A percentile compares a stretch with the other conserved stretches of the same genome.
phyloP scores from a whole-genome alignment of 2,797 vertebrate genomes.

The Eleutherodactylus coqui region DNA sequence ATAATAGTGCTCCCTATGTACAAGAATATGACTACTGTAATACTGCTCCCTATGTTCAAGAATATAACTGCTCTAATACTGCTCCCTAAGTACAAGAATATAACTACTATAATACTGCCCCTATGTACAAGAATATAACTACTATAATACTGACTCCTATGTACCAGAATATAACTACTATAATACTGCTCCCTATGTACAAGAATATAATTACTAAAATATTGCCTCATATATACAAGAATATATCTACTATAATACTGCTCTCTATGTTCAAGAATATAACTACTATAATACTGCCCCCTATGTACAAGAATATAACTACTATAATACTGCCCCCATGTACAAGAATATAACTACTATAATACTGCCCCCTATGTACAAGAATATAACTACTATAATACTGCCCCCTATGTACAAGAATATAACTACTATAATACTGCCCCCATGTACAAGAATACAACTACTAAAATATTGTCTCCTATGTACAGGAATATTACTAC shows the following conservation, averaged over 20 bases:
- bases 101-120: not conserved
- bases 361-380: not conserved
- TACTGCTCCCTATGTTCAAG: not conserved
- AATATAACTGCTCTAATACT: not conserved
- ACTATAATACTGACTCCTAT: not conserved
- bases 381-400: constrained; percentile 2
- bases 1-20: no score
- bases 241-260: not conserved
- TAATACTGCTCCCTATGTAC: not conserved
- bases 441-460: not conserved
- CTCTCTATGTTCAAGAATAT: constrained; percentile 2
- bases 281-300: not conserved
- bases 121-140: constrained; percentile 2
- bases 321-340: not conserved
- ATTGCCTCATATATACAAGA: not conserved
- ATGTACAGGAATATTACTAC: not conserved
- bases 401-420: not conserved
- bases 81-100: not conserved
- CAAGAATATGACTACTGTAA: constrained; percentile 5
- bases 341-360: not conserved
- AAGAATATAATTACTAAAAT: constrained; percentile 6
- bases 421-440: constrained; percentile 11
- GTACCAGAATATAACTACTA: constrained; percentile 3
- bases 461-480: constrained; percentile 3
- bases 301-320: not conserved